Conservation (phyloP, 2,113 vertebrate genomes). For the Talpa occidentalis region DNA sequence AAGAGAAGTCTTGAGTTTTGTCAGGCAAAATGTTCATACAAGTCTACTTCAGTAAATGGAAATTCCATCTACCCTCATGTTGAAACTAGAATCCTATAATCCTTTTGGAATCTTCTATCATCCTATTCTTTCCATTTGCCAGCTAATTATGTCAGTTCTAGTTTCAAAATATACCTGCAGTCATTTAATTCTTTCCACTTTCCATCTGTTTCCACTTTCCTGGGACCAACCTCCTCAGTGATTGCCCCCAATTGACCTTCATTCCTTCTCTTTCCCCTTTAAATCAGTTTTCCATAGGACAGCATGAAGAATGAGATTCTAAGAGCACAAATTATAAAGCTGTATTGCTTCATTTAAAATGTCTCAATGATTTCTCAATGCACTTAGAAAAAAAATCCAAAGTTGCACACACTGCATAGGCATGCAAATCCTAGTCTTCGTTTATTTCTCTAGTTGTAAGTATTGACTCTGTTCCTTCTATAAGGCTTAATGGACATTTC, state of each 20-base stretch:
- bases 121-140: background rate
- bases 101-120: background rate
- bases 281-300: background rate
- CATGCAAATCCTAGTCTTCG: background rate
- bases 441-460: background rate
- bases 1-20: slow-evolving; percentile 15
- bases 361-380: background rate
- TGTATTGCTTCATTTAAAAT: background rate
- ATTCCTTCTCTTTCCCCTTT: background rate
- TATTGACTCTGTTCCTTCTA: background rate
- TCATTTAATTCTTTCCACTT: background rate
- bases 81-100: background rate
- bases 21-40: background rate
- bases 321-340: slow-evolving; percentile 1
- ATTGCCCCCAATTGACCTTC: too few relatives aligned
- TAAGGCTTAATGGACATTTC: background rate
- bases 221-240: background rate
- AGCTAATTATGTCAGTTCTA: background rate
- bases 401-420: background rate
- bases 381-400: background rate
- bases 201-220: background rate
- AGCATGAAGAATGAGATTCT: background rate
- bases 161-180: background rate
- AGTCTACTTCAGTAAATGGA: background rate
- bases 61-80: background rate